Percentiles rank a stretch among this genome's conserved stretches.
These are phyloP conservation scores for Neuroterus valhalla DNA, from an alignment of 1,140 invertebrate genomes.

Conservation along the genomic window DNA sequence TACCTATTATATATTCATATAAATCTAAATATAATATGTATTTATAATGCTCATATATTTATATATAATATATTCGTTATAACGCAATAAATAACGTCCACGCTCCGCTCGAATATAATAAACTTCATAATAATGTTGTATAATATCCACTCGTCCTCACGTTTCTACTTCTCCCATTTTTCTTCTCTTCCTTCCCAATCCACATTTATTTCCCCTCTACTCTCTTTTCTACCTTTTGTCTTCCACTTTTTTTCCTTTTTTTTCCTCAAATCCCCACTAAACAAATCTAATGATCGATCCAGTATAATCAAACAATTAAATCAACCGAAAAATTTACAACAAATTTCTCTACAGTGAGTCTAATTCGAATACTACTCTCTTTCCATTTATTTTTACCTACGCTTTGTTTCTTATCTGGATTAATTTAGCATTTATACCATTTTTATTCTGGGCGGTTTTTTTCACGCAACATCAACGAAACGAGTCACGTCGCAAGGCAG, in stretches of 20 bases:
- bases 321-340: not conserved
- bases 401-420: not conserved
- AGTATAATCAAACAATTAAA: not conserved
- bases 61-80: constrained; percentile 47
- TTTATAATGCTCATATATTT: constrained; percentile 44
- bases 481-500: constrained; percentile 40
- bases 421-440: not conserved
- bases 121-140: constrained; percentile 35
- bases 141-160: constrained; percentile 39
- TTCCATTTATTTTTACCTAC: not conserved
- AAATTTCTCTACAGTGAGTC: constrained; percentile 5
- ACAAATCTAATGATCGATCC: not conserved
- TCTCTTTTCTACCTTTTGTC: not conserved
- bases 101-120: constrained; percentile 35
- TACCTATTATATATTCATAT: constrained; percentile 48
- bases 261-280: not conserved
- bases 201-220: not conserved
- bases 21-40: constrained; percentile 52
- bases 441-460: constrained; percentile 58
- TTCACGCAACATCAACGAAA: constrained; percentile 50
- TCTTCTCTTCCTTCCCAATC: constrained; percentile 19
- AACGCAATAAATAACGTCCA: constrained; percentile 44
- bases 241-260: not conserved
- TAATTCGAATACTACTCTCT: constrained; percentile 21
- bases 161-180: constrained; percentile 29